phyloP scores from a whole-genome alignment of 2,113 vertebrate genomes.

The Meriones unguiculatus region DNA sequence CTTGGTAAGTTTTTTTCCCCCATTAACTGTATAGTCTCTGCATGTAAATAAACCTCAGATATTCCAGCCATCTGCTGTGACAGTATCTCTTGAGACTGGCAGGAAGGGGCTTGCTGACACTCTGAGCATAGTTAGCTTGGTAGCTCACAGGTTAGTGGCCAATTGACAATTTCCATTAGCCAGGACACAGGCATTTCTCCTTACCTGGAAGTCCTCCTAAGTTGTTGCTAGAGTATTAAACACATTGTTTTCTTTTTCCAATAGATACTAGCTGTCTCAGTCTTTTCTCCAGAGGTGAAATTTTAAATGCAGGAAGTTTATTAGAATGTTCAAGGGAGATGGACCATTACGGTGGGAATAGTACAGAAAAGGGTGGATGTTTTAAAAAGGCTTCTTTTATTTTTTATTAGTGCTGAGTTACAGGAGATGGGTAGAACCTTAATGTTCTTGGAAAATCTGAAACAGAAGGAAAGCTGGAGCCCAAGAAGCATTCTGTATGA shows the following conservation, averaged over 20 bases:
- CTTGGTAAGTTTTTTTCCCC: slow-evolving; percentile 47
- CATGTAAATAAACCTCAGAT: slow-evolving; percentile 61
- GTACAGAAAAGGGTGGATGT: neutral
- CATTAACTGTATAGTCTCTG: slow-evolving; percentile 64
- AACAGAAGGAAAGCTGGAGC: neutral
- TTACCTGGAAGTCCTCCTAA: neutral
- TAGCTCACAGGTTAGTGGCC: neutral
- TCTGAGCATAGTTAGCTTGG: neutral
- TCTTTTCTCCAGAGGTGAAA: slow-evolving; percentile 16
- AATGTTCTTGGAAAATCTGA: neutral
- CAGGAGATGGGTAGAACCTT: neutral
- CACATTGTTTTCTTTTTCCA: neutral
- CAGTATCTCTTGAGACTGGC: neutral
- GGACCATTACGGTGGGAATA: neutral
- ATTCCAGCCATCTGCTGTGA: slow-evolving; percentile 68
- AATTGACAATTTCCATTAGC: neutral
- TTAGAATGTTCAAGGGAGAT: slow-evolving; percentile 5
- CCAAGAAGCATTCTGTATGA: neutral
- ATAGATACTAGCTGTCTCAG: neutral
- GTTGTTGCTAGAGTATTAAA: slow-evolving; percentile 7
- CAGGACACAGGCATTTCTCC: neutral
- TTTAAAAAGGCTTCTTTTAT: neutral
- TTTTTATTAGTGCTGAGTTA: neutral
- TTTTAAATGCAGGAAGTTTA: slow-evolving; percentile 8
- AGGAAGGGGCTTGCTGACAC: neutral